Percentiles rank a stretch among this genome's conserved stretches.
Evolutionary conservation across 2,113 vertebrate genomes (phyloP).

Genomic region (Dipodomys ordii): DNA sequence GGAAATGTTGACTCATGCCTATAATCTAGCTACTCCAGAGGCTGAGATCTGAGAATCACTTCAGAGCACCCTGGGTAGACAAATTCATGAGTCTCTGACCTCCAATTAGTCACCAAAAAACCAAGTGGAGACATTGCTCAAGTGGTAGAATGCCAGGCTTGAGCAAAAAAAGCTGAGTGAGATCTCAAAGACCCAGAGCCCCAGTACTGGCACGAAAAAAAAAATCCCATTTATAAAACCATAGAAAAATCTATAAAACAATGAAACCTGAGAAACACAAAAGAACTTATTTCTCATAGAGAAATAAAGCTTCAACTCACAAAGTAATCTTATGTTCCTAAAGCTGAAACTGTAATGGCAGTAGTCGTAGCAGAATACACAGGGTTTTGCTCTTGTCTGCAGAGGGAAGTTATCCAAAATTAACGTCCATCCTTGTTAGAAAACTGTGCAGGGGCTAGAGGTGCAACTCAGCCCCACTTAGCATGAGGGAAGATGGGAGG

Average conservation of each 20-base stretch:
- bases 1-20: too few species aligned
- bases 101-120: too few species aligned
- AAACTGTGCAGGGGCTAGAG: not conserved
- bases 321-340: not conserved
- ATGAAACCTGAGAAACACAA: conserved; percentile 10
- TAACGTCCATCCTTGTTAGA: not conserved
- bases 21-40: too few species aligned
- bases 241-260: conserved; percentile 26
- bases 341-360: not conserved
- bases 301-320: conserved; percentile 21
- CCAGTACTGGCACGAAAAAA: too few species aligned
- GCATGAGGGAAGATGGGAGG: not conserved
- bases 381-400: conserved; percentile 13
- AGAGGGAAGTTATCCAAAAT: not conserved
- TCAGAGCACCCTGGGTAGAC: too few species aligned
- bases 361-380: not conserved
- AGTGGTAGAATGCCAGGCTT: too few species aligned
- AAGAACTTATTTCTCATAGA: conserved; percentile 15
- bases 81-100: too few species aligned
- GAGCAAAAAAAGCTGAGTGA: too few species aligned
- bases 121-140: too few species aligned
- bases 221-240: not conserved
- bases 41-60: too few species aligned
- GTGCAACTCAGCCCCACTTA: not conserved
- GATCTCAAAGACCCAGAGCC: too few species aligned